Percentiles rank a stretch among this genome's conserved stretches.
These are phyloP conservation scores for Lepisosteus osseus DNA, from an alignment of 2,113 vertebrate genomes.

Conservation along the genomic window DNA sequence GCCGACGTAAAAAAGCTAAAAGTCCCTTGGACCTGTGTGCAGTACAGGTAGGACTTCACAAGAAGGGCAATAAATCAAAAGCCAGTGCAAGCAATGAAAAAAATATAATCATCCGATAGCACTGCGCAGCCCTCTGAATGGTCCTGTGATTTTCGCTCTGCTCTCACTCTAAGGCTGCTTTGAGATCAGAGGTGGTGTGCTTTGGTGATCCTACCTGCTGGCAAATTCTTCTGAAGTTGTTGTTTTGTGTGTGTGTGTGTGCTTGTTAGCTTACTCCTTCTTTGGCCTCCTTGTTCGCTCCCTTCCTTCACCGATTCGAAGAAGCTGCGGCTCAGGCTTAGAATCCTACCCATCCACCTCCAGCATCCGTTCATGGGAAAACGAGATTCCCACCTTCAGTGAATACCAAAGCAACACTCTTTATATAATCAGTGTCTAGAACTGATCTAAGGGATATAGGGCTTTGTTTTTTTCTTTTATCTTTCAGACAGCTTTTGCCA, in stretches of 20 bases:
- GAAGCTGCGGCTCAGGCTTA: no score
- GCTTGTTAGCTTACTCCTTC: constrained; percentile 33
- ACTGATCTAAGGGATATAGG: no score
- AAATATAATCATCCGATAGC: constrained; percentile 37
- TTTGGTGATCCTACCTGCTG: constrained; percentile 54
- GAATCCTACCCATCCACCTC: no score
- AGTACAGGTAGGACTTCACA: constrained; percentile 84
- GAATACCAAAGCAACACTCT: no score
- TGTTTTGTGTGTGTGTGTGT: constrained; percentile 48
- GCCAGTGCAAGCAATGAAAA: constrained; percentile 54
- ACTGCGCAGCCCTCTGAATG: constrained; percentile 55
- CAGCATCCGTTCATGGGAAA: no score
- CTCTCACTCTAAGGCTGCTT: constrained; percentile 54
- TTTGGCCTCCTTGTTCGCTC: constrained; percentile 16
- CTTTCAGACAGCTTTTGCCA: no score
- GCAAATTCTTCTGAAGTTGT: constrained; percentile 46
- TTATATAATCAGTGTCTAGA: no score
- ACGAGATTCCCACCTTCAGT: no score
- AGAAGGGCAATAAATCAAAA: constrained; percentile 25
- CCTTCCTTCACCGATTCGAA: no score
- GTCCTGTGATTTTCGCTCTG: constrained; percentile 50
- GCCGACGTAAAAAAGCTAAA: constrained; percentile 75
- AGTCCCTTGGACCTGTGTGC: constrained; percentile 68
- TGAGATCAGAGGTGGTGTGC: constrained; percentile 60
- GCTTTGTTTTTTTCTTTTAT: no score